Base-by-base conservation (phyloP, 2,113 vertebrate species). In the Coptodon bakossiorum region DNA sequence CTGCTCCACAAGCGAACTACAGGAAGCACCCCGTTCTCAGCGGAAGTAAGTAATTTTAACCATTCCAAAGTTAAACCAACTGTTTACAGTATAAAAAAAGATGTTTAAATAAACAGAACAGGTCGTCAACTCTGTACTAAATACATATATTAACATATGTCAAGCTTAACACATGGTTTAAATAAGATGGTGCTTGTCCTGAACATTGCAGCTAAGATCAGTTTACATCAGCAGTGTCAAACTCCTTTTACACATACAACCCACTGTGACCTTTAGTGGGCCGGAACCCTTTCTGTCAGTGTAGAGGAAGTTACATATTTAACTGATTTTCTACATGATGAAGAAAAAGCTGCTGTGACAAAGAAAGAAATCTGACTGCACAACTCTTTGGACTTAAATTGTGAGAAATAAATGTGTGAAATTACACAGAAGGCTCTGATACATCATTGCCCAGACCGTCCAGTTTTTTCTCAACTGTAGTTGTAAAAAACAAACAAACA, bases 201-300 rank as follows among this genome's bases (percentile, higher is more conserved):
- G 56, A 59, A 59, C 56, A 5, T 59, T 16, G 7, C 3, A 9
- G 4, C 54, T 57, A 8, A 57, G 54, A 8, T 57, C 54, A 57
- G 24, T 16, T 29, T 57, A 14, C 24, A 16, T 29, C 3, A 27
- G 6, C 22, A 5, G 22, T 57, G 54, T 57, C 24, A 3, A 16
- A 57, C 54, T 14, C 0, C 1, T 29, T 57, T 57, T 1, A 57
- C 22, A 56, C 11, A 0, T 24, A 56, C 53, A 24, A 10, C 54
- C 54, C 54, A 57, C 24, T 29, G 7, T 57, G 54, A 57, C 16
- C 45, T 7, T 50, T 17, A 8, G 14, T 7, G 45, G 45, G 45
- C 45, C 0, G 14, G 45, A 2, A 48, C 1, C 1, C 45, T 50
- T 50, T 19, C 48, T 19, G 48, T 45, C 43, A 6, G 43, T 45